Evolutionary conservation across 1,140 invertebrate species (phyloP), one percentile per base, ranked within the genome.

Genomic region (Drosophila carrolli): DNA sequence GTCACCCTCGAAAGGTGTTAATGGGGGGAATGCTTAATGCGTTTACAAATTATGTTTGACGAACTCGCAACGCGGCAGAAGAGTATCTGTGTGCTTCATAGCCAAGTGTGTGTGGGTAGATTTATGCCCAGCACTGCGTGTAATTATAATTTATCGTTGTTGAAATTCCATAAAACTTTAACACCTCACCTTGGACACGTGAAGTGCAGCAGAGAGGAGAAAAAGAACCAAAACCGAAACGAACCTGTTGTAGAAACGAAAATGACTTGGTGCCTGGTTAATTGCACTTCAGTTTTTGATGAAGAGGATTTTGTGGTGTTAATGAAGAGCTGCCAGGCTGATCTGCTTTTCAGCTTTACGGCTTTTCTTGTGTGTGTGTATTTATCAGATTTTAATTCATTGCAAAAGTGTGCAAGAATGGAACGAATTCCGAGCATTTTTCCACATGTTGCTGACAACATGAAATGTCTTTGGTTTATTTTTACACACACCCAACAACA

Each of bases 121-220:
- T 66, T 67, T 80, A 79, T 77, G 78, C 73, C 35, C 75, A 65
- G 63, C 51, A 46, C 53, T 77, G 74, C 70, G 75, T 78, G 70
- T 82, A 82, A 82, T 82, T 82, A 82, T 82, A 82, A 82, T 82
- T 82, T 82, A 82, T 82, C 75, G 70, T 70, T 82, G 70, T 78
- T 74, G 79, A 78, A 82, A 82, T 82, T 82, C 75, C 62, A 78
- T 82, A 77, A 82, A 82, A 82, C 62, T 82, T 82, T 82, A 78
- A 82, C 79, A 78, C 79, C 75, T 78, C 58, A 74, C 74, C 79
- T 78, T 82, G 78, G 56, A 51, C 50, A 43, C 55, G 27, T 57
- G 63, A 70, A 56, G 74, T 62, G 68, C 55, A 77, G 74, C 63
- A 37, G 48, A 46, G 29, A 60, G 41, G 56, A 61, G 29, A 32